Evolutionary conservation across 2,113 vertebrate species (phyloP), one percentile per base, ranked within the genome.

Genomic region (Potamarius usumacintae): DNA sequence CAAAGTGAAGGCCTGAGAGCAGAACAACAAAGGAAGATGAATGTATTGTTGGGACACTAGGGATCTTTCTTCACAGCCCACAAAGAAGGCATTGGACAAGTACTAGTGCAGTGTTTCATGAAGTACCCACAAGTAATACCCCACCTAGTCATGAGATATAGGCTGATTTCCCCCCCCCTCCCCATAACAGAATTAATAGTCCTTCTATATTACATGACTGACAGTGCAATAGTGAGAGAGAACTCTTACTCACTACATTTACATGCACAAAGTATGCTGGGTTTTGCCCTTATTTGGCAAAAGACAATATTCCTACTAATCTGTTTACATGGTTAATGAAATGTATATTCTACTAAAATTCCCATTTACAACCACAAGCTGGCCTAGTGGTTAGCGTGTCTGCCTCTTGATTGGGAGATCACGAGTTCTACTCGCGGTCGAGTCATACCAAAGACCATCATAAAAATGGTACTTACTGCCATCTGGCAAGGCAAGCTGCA

Each of bases 11-110:
- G 9, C 20, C 57, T 42, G 79, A 82, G 57, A 82, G 20, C 57
- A 82, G 57, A 62, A 48, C 17, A 62, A 82, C 57, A 62, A 82
- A 82, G 79, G 57, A 81, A 81, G 55, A 81, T 48, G 79, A 17
- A 62, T 82, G 79, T 17, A 62, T 25, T 62, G 57, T 82, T 82
- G 79, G 42, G 57, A 82, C 57, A 82, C 79, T 48, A 20, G 79
- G 57, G 79, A 82, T 18, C 30, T 62, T 17, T 62, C 57, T 48
- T 82, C 34, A 82, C 18, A 82, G 58, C 57, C 20, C 79, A 82
- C 79, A 82, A 27, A 25, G 20, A 48, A 82, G 34, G 1, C 22
- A 81, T 20, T 42, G 30, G 79, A 60, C 53, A 58, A 58, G 17
- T 11, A 34, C 55, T 42, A 22, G 7, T 7, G 17, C 20, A 62